A percentile compares a stretch with the other conserved stretches of the same genome.
Evolutionary conservation across 2,888 invertebrate species (phyloP).

Genomic region (Lordiphosa andalusiaca): DNA sequence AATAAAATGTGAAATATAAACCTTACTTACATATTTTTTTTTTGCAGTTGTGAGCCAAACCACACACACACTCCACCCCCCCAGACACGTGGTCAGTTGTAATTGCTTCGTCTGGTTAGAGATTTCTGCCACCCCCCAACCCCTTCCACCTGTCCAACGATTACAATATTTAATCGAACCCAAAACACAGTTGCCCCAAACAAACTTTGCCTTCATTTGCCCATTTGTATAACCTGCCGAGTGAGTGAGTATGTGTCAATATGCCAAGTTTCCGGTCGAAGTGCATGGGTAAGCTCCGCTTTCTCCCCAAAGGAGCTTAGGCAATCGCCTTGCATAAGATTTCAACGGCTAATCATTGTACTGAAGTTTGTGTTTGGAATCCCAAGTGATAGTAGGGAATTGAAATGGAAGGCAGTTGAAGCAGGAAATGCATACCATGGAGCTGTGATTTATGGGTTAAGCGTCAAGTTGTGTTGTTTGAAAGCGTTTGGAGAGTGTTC

Average conservation of each 20-base stretch:
- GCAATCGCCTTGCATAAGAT: conserved; percentile 17
- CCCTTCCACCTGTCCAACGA: neutral
- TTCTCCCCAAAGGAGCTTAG: conserved; percentile 3
- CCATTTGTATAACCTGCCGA: conserved; percentile 4
- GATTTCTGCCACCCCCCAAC: conserved; percentile 2
- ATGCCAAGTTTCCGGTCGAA: conserved; percentile 5
- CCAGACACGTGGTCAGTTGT: conserved; percentile 7
- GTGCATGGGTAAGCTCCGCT: neutral
- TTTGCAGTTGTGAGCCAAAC: neutral
- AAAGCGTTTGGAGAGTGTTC: too few relatives aligned
- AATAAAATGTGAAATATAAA: too few relatives aligned
- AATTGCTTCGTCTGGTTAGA: conserved; percentile 11
- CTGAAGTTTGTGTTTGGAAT: conserved; percentile 4
- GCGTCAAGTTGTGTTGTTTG: too few relatives aligned
- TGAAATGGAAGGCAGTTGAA: conserved; percentile 3
- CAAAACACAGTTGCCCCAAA: conserved; percentile 8
- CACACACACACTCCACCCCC: neutral
- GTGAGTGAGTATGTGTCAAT: conserved; percentile 18
- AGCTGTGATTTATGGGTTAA: conserved; percentile 14
- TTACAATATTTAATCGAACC: conserved; percentile 14
- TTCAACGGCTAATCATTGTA: conserved; percentile 16
- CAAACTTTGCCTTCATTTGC: conserved; percentile 6
- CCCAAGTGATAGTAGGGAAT: neutral
- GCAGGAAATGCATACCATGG: neutral
- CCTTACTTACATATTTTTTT: too few relatives aligned